These are phyloP conservation scores for Drosophila varians DNA, from an alignment of 1,140 invertebrate genomes.

Conservation along the genomic window DNA sequence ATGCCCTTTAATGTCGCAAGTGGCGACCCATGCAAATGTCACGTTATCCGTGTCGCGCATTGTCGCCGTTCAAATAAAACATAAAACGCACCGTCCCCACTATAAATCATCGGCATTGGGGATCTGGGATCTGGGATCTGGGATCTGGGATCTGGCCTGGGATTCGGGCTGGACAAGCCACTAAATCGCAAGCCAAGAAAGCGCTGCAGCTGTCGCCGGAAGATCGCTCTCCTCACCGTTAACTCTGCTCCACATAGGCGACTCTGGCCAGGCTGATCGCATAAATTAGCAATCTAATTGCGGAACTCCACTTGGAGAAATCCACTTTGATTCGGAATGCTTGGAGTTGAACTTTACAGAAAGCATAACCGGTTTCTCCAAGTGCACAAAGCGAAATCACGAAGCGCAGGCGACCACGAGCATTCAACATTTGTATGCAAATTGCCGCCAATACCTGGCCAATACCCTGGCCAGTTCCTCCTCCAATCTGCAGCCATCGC, in stretches of 20 bases:
- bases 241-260: conserved; percentile 6
- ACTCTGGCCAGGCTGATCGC: conserved; percentile 39
- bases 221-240: conserved; percentile 35
- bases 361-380: too few relatives aligned
- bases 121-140: conserved; percentile 15
- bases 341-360: too few relatives aligned
- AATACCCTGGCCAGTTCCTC: too few relatives aligned
- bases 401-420: conserved; percentile 77
- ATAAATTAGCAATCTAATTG: conserved; percentile 81
- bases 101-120: conserved; percentile 66
- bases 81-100: conserved; percentile 71
- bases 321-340: too few relatives aligned
- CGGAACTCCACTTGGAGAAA: conserved; percentile 11
- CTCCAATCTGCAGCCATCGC: conserved; percentile 40
- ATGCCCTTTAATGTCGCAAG: conserved; percentile 77
- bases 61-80: conserved; percentile 74
- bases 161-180: neutral
- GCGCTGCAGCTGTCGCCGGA: conserved; percentile 41
- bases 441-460: too few relatives aligned
- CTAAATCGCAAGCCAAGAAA: conserved; percentile 5
- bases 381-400: conserved; percentile 48
- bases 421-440: conserved; percentile 80
- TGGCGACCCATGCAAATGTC: conserved; percentile 75
- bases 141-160: conserved; percentile 1
- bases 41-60: conserved; percentile 51